Conservation (phyloP, 2,888 invertebrate genomes). For the Psylliodes chrysocephalus region DNA sequence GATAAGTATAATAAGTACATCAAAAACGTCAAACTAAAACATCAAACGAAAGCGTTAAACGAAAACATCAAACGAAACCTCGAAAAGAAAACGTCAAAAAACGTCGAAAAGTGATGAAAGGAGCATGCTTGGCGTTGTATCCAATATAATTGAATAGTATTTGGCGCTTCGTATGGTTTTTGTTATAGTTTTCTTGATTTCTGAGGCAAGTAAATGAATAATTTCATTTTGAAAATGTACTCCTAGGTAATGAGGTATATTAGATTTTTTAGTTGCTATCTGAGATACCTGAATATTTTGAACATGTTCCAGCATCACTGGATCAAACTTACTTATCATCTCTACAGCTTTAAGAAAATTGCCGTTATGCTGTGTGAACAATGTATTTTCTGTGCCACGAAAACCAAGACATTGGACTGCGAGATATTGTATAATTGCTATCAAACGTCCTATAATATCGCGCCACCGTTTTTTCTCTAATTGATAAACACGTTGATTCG, state of each 20-base stretch:
- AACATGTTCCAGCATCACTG: slow-evolving; percentile 14
- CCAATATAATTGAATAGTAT: slow-evolving; percentile 50
- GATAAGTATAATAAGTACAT: no score
- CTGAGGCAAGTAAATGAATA: slow-evolving; percentile 6
- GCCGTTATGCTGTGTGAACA: slow-evolving; percentile 11
- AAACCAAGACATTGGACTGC: slow-evolving; percentile 9
- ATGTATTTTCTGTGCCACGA: not conserved
- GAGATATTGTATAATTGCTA: not conserved
- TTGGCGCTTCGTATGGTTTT: slow-evolving; percentile 28
- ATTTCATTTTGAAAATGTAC: slow-evolving; percentile 25
- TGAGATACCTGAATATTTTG: not conserved
- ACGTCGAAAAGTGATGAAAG: no score
- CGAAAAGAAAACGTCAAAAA: no score
- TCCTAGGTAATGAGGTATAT: slow-evolving; percentile 21
- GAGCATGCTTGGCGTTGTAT: no score
- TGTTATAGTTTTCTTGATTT: not conserved
- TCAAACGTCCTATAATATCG: not conserved
- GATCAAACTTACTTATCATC: slow-evolving; percentile 6
- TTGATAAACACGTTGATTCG: not conserved
- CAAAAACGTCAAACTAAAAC: no score
- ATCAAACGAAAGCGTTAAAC: no score
- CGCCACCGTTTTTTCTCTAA: slow-evolving; percentile 5
- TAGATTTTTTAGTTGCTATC: slow-evolving; percentile 2
- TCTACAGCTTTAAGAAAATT: slow-evolving; percentile 13
- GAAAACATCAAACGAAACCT: no score